These are phyloP conservation scores for Atta cephalotes DNA, from an alignment of 1,140 invertebrate genomes.

Conservation along the genomic window DNA sequence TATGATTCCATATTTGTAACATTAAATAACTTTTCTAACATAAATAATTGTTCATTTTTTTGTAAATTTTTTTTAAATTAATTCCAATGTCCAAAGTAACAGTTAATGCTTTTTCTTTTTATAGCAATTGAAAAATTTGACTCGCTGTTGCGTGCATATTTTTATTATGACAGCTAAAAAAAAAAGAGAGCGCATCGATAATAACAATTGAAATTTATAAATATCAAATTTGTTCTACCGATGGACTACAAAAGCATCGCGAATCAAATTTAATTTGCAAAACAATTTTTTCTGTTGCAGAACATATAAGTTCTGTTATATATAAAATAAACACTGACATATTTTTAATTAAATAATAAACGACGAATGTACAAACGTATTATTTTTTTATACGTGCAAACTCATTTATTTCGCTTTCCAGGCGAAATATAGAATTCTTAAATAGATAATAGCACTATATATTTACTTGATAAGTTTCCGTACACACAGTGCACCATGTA, in stretches of 20 bases:
- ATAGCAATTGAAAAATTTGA: background rate
- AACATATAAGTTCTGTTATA: background rate
- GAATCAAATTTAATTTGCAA: background rate
- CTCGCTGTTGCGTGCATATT: background rate
- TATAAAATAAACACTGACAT: background rate
- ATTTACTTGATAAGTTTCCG: background rate
- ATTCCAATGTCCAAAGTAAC: background rate
- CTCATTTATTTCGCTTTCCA: background rate
- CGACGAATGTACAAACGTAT: background rate
- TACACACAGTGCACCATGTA: background rate
- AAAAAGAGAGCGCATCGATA: background rate
- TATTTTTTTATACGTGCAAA: background rate
- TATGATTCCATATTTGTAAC: background rate
- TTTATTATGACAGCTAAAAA: background rate
- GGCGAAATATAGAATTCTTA: background rate
- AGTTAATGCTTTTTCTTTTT: too few relatives aligned
- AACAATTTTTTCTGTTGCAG: constrained; percentile 7
- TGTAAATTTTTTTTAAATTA: background rate
- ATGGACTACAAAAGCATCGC: background rate
- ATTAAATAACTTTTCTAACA: background rate
- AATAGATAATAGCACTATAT: background rate
- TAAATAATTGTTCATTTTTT: background rate
- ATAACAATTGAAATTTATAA: background rate
- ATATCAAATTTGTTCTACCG: constrained; percentile 4
- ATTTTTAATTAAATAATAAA: constrained; percentile 11